These are phyloP conservation scores for Microcebus griseorufus DNA, from an alignment of 2,113 vertebrate genomes.

Conservation along the genomic window DNA sequence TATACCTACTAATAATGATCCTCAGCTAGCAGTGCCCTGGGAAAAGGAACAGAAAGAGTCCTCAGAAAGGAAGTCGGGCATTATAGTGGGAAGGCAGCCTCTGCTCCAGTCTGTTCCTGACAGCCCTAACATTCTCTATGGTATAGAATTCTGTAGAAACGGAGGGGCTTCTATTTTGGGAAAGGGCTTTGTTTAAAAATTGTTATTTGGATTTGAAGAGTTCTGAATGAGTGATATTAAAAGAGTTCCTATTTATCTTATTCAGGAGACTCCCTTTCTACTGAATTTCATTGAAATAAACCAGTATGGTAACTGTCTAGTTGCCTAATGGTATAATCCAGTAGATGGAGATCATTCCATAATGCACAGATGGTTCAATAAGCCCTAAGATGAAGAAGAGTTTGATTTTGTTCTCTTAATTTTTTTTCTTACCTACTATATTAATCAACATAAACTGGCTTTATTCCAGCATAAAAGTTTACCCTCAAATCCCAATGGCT, in stretches of 20 bases:
- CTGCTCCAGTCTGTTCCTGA: neutral
- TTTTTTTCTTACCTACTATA: neutral
- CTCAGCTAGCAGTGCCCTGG: too few species aligned
- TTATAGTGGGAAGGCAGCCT: neutral
- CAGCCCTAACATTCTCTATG: neutral
- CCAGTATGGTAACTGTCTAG: neutral
- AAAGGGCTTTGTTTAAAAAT: neutral
- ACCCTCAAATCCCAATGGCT: neutral
- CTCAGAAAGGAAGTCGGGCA: neutral
- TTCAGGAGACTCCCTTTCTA: neutral
- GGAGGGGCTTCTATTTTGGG: neutral
- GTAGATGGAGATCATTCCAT: neutral
- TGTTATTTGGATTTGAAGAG: constrained; percentile 21
- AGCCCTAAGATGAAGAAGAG: neutral
- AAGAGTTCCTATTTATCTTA: neutral
- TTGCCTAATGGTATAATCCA: neutral
- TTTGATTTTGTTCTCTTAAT: neutral
- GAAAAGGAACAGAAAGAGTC: neutral
- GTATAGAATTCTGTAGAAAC: neutral
- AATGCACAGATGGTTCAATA: neutral
- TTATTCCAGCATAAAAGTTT: neutral
- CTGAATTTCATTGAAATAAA: neutral
- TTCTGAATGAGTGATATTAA: constrained; percentile 10
- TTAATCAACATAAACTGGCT: neutral
- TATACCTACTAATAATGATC: neutral